A percentile compares a stretch with the other conserved stretches of the same genome.
Evolutionary conservation across 2,113 vertebrate species (phyloP).

Genomic region (Limnothrissa miodon): DNA sequence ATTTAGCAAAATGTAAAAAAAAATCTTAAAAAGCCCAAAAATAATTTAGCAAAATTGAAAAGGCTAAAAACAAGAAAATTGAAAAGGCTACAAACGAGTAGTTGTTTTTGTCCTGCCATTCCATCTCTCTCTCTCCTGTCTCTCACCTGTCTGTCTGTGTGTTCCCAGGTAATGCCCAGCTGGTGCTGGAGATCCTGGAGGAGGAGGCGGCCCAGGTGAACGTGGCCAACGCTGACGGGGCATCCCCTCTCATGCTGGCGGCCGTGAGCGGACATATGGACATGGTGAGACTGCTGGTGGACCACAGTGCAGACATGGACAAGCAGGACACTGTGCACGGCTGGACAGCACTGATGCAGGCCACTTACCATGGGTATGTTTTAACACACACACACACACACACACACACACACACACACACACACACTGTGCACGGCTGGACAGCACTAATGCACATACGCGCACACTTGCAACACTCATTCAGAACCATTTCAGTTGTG

Average conservation of each 20-base stretch:
- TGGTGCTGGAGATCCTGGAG: slow-evolving; percentile 91
- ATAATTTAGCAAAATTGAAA: too few species aligned
- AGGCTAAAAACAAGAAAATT: too few species aligned
- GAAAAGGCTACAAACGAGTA: too few species aligned
- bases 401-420: neutral
- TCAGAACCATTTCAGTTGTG: too few species aligned
- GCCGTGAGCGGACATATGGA: slow-evolving; percentile 90
- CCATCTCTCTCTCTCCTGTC: neutral
- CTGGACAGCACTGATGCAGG: slow-evolving; percentile 98
- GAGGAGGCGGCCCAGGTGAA: slow-evolving; percentile 90
- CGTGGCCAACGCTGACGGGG: slow-evolving; percentile 86
- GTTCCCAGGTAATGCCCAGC: slow-evolving; percentile 83
- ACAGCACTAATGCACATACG: too few species aligned
- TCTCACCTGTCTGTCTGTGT: neutral
- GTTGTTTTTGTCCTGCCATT: neutral
- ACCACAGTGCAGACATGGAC: slow-evolving; percentile 84
- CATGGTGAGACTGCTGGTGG: slow-evolving; percentile 90
- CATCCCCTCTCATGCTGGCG: slow-evolving; percentile 92
- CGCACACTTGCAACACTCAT: too few species aligned
- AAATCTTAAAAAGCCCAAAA: too few species aligned
- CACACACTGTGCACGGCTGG: neutral
- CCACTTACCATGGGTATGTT: slow-evolving; percentile 91
- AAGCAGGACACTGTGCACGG: slow-evolving; percentile 90
- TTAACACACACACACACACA: slow-evolving; percentile 13
- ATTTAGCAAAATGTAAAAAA: too few species aligned